Evolutionary conservation across 2,888 invertebrate genomes (phyloP), one percentile per base, ranked within the genome.

Genomic region (Iselma pallidipennis): DNA sequence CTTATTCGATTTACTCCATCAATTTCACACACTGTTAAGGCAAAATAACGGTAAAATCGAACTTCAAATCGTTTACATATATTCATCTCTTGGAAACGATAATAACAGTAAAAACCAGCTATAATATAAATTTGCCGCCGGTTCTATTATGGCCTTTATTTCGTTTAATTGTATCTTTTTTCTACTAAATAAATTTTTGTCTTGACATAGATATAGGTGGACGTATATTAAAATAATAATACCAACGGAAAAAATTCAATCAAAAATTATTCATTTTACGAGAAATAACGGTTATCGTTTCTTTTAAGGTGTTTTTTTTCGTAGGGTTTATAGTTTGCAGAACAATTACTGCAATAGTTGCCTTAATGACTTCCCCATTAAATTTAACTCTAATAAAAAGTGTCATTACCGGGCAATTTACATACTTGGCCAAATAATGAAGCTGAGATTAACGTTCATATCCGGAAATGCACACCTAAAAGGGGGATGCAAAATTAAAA

Each of bases 11-110:
- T 60, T 52, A 60, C 52, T 60, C 25, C 60, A 52, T 49, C 51
- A 28, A 60, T 56, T 52, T 59, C 37, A 31, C 33, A 48, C 45
- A 49, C 52, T 59, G 53, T 61, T 57, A 52, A 61, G 55, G 57
- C 53, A 49, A 53, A 57, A 57, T 61, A 61, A 61, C 61, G 61
- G 61, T 61, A 53, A 61, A 57, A 57, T 61, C 52, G 57, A 61
- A 53, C 57, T 61, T 51, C 57, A 61, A 61, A 61, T 61, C 61
- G 61, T 56, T 49, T 57, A 60, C 49, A 52, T 57, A 37, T n/a
- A 23, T 45, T 29, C 28, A 21, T 55, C 48, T 55, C 29, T 42
- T 42, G 21, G 42, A 42, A 42, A 42, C 19, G 21, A 21, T 42
- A 42, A 16, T 42, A 42, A 42, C 42, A 42, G 42, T 42, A 42